Percentiles rank a stretch among this genome's conserved stretches.
phyloP scores from a whole-genome alignment of 2,888 invertebrate species.

The Xanthorhoe designata region DNA sequence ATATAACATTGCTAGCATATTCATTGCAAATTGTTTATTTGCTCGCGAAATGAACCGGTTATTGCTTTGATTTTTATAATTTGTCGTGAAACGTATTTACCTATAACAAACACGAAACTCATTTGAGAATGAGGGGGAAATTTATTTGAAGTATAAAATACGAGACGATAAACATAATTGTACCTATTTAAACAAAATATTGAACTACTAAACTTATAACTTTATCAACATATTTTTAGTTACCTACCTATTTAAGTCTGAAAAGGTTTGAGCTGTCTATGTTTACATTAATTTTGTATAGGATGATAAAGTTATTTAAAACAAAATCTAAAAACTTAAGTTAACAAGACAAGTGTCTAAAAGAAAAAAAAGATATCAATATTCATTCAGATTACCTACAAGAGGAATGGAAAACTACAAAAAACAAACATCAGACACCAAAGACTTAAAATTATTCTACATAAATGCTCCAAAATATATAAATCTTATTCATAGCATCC shows the following conservation, averaged over 20 bases:
- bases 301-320: too few species aligned
- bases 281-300: too few species aligned
- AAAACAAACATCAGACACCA: slow-evolving; percentile 17
- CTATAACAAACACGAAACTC: background rate
- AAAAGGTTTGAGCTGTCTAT: too few species aligned
- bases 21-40: background rate
- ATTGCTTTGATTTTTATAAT: background rate
- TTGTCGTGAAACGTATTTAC: background rate
- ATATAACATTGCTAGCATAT: background rate
- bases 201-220: too few species aligned
- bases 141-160: background rate
- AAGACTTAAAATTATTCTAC: slow-evolving; percentile 23
- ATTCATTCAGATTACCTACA: too few species aligned
- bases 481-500: slow-evolving; percentile 48
- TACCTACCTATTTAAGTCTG: too few species aligned
- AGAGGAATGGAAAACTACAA: slow-evolving; percentile 14
- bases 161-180: background rate
- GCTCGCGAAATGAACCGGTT: background rate
- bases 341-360: too few species aligned
- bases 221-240: too few species aligned
- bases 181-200: too few species aligned
- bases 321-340: too few species aligned
- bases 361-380: too few species aligned
- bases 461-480: slow-evolving; percentile 35
- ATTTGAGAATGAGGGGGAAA: background rate